Evolutionary conservation across 2,888 invertebrate species (phyloP).

Genomic region (Argyresthia goedartella): DNA sequence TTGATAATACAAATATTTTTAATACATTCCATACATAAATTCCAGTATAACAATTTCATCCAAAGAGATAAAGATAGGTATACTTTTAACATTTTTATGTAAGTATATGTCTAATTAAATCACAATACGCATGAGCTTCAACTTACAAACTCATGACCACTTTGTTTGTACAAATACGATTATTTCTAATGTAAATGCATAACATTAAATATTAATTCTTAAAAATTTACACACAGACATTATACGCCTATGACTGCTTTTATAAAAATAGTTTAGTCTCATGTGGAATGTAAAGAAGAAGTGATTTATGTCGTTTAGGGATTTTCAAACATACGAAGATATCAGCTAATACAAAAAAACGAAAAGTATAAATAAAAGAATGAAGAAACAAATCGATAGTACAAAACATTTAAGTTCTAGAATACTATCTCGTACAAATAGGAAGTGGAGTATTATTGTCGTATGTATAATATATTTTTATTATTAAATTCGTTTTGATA

Average conservation of each 20-base stretch:
- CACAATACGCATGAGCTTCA: conserved; percentile 51
- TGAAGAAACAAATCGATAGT: not conserved
- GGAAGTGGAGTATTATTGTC: not conserved
- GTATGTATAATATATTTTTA: not conserved
- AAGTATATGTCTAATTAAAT: conserved; percentile 23
- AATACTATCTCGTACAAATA: not conserved
- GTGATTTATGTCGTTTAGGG: conserved; percentile 17
- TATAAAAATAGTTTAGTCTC: not conserved
- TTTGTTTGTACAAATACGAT: conserved; percentile 53
- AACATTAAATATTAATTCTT: conserved; percentile 16
- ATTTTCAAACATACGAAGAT: not conserved
- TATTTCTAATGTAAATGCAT: conserved; percentile 58
- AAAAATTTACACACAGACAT: too few species aligned
- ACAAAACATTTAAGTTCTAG: too few species aligned
- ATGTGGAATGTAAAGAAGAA: conserved; percentile 15
- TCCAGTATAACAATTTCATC: too few species aligned
- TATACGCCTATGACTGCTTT: conserved; percentile 7
- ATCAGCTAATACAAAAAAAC: not conserved
- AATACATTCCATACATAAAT: too few species aligned
- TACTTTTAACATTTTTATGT: not conserved
- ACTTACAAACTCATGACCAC: conserved; percentile 40
- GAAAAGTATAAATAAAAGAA: not conserved
- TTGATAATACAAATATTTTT: too few species aligned
- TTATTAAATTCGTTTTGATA: not conserved
- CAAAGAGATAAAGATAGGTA: not conserved